A percentile compares a stretch with the other conserved stretches of the same genome.
Evolutionary conservation across 1,140 invertebrate genomes (phyloP).

Genomic region (Nasonia longicornis): DNA sequence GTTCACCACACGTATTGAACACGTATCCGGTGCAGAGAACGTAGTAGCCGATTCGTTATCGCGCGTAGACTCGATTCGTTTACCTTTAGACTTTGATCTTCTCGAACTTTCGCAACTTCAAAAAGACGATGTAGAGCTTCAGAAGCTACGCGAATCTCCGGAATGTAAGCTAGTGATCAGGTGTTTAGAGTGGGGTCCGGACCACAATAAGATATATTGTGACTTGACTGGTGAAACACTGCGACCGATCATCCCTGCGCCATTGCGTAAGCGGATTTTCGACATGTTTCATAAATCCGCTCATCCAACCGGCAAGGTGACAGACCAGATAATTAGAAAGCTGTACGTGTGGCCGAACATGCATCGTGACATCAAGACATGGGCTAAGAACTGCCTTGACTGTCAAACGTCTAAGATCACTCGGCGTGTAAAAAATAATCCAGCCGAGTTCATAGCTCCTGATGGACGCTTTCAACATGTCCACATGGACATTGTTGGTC

Average conservation of each 20-base stretch:
- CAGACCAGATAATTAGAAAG: conserved; percentile 31
- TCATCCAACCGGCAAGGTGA: conserved; percentile 50
- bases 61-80: background rate
- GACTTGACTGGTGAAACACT: conserved; percentile 41
- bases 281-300: conserved; percentile 46
- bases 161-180: background rate
- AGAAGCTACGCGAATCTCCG: background rate
- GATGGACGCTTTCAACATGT: conserved; percentile 56
- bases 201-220: conserved; percentile 25
- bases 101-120: background rate
- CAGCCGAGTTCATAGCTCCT: conserved; percentile 25
- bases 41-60: conserved; percentile 13
- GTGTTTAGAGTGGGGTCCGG: background rate
- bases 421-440: background rate
- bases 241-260: conserved; percentile 49
- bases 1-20: background rate
- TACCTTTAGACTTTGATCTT: background rate
- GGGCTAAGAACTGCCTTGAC: conserved; percentile 43
- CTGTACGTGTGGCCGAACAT: conserved; percentile 46
- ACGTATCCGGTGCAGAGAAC: conserved; percentile 2
- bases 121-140: background rate
- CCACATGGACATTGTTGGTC: conserved; percentile 65
- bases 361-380: conserved; percentile 41
- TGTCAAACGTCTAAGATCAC: conserved; percentile 48
- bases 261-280: conserved; percentile 46